These are phyloP conservation scores for Euthynnus affinis DNA, from an alignment of 2,797 vertebrate genomes.

Conservation along the genomic window DNA sequence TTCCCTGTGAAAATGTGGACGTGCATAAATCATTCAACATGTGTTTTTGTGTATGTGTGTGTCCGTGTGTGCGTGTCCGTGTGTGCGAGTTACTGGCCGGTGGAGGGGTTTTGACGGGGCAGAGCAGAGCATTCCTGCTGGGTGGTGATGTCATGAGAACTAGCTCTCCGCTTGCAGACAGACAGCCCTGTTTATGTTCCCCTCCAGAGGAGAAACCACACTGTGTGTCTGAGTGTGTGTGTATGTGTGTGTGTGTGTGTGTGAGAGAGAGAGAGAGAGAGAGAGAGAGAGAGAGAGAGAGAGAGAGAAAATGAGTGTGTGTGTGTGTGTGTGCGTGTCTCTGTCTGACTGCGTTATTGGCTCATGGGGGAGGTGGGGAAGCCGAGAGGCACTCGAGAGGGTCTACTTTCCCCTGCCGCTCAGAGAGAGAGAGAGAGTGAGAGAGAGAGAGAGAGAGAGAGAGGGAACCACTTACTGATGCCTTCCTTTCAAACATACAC, in stretches of 20 bases:
- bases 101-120: conserved; percentile 83
- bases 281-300: too few relatives aligned
- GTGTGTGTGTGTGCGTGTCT: conserved; percentile 22
- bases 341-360: conserved; percentile 76
- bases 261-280: too few relatives aligned
- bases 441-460: conserved; percentile 78
- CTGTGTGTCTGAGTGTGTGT: conserved; percentile 70
- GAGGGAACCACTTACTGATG: conserved; percentile 82
- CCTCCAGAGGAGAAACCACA: conserved; percentile 83
- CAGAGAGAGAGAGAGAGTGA: conserved; percentile 78
- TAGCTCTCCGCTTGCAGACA: conserved; percentile 83
- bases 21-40: conserved; percentile 77
- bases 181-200: conserved; percentile 89
- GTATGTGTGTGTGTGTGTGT: conserved; percentile 51
- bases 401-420: conserved; percentile 83
- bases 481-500: conserved; percentile 75
- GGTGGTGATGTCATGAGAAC: conserved; percentile 91
- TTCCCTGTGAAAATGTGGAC: conserved; percentile 68
- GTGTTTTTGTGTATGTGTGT: conserved; percentile 47
- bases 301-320: too few relatives aligned
- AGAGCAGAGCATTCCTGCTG: conserved; percentile 87
- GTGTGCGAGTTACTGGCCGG: conserved; percentile 62
- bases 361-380: conserved; percentile 81
- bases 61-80: background rate
- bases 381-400: conserved; percentile 82